Evolutionary conservation across 2,888 invertebrate genomes (phyloP), one percentile per base, ranked within the genome.

Genomic region (Ormyrus pomaceus): DNA sequence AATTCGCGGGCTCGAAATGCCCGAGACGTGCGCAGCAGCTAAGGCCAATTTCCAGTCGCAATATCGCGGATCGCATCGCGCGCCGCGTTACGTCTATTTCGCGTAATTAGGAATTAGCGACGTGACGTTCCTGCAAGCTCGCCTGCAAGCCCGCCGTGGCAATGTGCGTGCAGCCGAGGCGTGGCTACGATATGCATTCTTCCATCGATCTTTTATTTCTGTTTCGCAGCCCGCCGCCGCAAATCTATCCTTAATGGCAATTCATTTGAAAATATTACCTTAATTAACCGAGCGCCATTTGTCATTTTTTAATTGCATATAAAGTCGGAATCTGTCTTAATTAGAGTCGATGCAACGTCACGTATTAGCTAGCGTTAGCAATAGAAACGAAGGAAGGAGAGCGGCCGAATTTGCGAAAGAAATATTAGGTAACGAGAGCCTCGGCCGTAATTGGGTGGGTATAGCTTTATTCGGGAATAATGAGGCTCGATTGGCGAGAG

Each of bases 51-150:
- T 73, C 53, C 8, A 65, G 8, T 58, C 58, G 64, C 73, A 48
- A 78, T 68, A 72, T 46, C 55, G 83, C 83, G 84, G 81, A 82
- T 83, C 83, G 83, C 84, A 81, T 83, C 83, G 82, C 83, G 83
- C 84, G 80, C 82, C 83, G 82, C 82, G 77, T 83, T 83, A 82
- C 79, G 77, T 69, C 77, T 81, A 81, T 69, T 83, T 64, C 46
- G 79, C 75, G 84, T 83, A 85, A 85, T 86, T 84, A 83, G 83
- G 83, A 83, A 86, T 86, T 85, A 85, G 82, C 81, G 82, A 84
- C 82, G 86, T 84, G 85, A 84, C 83, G 80, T 85, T 75, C 9
- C 34, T 34, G 34, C 34, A 34, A 34, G 34, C 34, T 34, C 62
- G 80, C 82, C 70, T 68, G 77, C 73, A 79, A 77, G 81, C 59